Base-by-base conservation (phyloP, 2,113 vertebrate species). In the Electrona antarctica region DNA sequence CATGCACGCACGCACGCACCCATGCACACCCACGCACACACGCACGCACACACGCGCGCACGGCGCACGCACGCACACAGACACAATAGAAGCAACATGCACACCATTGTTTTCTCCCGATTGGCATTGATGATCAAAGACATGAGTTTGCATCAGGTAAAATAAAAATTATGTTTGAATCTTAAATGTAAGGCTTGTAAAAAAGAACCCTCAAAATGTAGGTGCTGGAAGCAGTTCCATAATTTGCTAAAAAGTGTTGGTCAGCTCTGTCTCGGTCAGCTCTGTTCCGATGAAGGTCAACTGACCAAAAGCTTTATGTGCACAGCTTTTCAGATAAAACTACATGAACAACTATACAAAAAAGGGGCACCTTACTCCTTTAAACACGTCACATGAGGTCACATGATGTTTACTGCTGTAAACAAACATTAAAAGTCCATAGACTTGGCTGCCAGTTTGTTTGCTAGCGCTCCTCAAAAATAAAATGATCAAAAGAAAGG, bases 21-120 rank as follows among this genome's bases (percentile, higher is more conserved):
- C 78, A 84, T 52, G 71, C 47, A 64, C 55, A 58, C 33, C 51
- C 73, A 76, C 41, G 60, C 33, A 64, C 21, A 21, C 14, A 63
- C 47, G 60, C 60, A 56, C 41, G 4, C 55, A 71, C 51, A 47
- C 14, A 48, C 47, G 58, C 14, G 21, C n/a, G n/a, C n/a, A n/a
- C n/a, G n/a, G n/a, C n/a, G n/a, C n/a, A n/a, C n/a, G n/a, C n/a
- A n/a, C n/a, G 69, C 55, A 74, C 9, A 67, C 55, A 64, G 57
- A 74, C 52, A 71, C n/a, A 71, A 4, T 47, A 7, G 59, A 77
- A 55, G 41, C 55, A 7, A 33, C 41, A 14, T 33, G 49, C 4
- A 7, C 54, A 55, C 50, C 3, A 56, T 8, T 41, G 48, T n/a
- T 8, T 33, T 45, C 8, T 33, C 13, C n/a, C 21, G 45, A 14